A percentile compares a stretch with the other conserved stretches of the same genome.
Conservation (phyloP, 2,113 vertebrate species). For the Piliocolobus tephrosceles region DNA sequence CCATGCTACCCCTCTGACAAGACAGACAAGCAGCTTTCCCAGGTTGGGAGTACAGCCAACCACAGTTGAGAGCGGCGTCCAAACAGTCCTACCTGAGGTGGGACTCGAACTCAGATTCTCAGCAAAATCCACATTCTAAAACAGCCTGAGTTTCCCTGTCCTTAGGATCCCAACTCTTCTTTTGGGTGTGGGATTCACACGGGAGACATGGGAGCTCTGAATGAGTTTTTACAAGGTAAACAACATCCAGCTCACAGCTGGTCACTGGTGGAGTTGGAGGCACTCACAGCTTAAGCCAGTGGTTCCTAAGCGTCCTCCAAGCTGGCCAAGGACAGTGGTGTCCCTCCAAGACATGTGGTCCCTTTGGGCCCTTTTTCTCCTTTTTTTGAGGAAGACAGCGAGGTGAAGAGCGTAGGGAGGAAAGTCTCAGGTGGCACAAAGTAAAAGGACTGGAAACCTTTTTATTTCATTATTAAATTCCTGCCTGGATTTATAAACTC, state of each 20-base stretch:
- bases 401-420: background rate
- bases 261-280: background rate
- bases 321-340: slow-evolving; percentile 10
- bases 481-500: slow-evolving; percentile 24
- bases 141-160: background rate
- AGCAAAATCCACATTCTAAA: background rate
- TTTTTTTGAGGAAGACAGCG: background rate
- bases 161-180: background rate
- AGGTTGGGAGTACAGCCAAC: background rate
- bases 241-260: background rate
- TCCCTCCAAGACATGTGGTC: background rate
- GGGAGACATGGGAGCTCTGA: background rate
- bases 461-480: slow-evolving; percentile 41
- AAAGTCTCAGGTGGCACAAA: slow-evolving; percentile 23
- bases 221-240: slow-evolving; percentile 27
- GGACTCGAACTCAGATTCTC: background rate
- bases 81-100: background rate
- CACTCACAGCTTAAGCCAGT: background rate
- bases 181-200: background rate
- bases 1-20: background rate
- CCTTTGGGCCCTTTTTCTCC: background rate
- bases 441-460: background rate
- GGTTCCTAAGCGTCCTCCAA: slow-evolving; percentile 29
- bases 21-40: background rate
- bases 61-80: background rate